Conservation (phyloP, 2,113 vertebrate genomes). For the Tor tambroides region DNA sequence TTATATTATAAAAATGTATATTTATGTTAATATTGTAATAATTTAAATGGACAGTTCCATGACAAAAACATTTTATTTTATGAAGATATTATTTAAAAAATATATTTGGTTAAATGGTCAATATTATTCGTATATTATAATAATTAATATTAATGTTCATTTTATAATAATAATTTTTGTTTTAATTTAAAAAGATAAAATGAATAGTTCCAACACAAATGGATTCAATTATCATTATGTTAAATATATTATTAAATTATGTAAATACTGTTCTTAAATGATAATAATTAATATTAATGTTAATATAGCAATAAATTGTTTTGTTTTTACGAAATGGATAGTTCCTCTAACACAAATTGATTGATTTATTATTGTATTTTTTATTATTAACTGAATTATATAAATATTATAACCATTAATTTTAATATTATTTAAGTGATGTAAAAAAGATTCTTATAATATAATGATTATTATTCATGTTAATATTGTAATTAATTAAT, state of each 20-base stretch:
- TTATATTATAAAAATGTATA: no score
- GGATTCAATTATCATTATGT: not conserved
- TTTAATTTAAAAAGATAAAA: not conserved
- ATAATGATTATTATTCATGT: not conserved
- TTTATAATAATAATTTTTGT: not conserved
- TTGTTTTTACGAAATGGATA: not conserved
- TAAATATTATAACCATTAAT: not conserved
- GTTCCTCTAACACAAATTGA: not conserved
- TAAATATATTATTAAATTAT: not conserved
- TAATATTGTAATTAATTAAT: not conserved
- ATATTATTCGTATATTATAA: not conserved
- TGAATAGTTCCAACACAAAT: not conserved
- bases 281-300: not conserved
- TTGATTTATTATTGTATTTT: not conserved
- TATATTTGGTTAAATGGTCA: not conserved
- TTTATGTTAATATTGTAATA: no score
- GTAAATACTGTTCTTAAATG: not conserved
- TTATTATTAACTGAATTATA: not conserved
- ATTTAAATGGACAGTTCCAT: not conserved
- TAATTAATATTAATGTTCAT: not conserved
- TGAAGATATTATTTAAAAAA: not conserved
- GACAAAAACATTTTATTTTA: not conserved
- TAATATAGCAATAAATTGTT: not conserved
- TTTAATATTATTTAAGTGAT: not conserved
- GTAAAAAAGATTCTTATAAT: not conserved